These are phyloP conservation scores for Lycia hirtaria DNA, from an alignment of 2,888 invertebrate genomes.

Conservation along the genomic window DNA sequence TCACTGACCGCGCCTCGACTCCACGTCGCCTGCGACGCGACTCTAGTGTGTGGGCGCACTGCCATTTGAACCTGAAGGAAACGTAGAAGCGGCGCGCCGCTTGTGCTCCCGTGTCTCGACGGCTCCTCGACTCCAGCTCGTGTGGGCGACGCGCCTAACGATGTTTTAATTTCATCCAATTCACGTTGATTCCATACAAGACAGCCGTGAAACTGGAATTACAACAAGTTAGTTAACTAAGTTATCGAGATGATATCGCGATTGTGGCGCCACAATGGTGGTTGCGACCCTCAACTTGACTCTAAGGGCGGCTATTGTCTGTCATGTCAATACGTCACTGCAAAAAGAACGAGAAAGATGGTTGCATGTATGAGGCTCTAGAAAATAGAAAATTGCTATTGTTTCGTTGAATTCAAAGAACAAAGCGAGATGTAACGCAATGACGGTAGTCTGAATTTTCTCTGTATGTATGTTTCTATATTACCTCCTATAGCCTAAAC, in stretches of 20 bases:
- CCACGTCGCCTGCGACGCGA: too few relatives aligned
- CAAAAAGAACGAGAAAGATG: constrained; percentile 16
- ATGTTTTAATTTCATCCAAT: neutral
- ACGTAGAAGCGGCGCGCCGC: too few relatives aligned
- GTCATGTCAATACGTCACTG: constrained; percentile 39
- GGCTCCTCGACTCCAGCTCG: too few relatives aligned
- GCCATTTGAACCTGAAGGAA: too few relatives aligned
- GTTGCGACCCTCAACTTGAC: constrained; percentile 53
- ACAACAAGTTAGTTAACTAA: neutral
- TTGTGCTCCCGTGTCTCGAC: too few relatives aligned
- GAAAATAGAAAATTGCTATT: constrained; percentile 11
- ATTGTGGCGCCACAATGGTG: constrained; percentile 37
- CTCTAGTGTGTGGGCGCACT: too few relatives aligned
- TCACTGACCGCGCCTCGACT: too few relatives aligned
- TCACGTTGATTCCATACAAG: neutral
- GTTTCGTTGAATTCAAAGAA: neutral
- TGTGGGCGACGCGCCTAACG: too few relatives aligned
- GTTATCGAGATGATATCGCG: neutral
- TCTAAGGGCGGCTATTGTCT: constrained; percentile 48
- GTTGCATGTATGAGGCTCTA: neutral
- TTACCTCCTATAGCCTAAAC: too few relatives aligned
- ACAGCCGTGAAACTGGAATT: neutral
- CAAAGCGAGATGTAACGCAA: too few relatives aligned
- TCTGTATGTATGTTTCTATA: too few relatives aligned
- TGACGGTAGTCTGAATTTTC: too few relatives aligned